Conservation (phyloP, 1,140 invertebrate species). For the Saccostrea glomerata region DNA sequence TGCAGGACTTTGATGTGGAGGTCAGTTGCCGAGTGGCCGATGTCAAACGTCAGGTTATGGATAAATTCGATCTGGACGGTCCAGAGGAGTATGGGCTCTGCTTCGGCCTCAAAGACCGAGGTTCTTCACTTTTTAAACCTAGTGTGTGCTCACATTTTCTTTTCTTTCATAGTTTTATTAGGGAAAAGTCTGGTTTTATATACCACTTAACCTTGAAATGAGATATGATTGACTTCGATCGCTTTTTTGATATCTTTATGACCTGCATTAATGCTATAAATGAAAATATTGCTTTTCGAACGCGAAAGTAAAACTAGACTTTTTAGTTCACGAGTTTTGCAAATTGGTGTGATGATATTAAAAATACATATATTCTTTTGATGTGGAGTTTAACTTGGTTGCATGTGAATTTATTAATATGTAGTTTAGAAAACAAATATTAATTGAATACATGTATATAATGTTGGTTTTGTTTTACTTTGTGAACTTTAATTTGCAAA, state of each 20-base stretch:
- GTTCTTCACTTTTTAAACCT: slow-evolving; percentile 57
- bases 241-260: not conserved
- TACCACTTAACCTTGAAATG: not conserved
- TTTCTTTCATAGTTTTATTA: slow-evolving; percentile 5
- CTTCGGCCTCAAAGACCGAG: slow-evolving; percentile 67
- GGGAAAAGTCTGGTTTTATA: not conserved
- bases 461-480: not conserved
- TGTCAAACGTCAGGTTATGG: slow-evolving; percentile 63
- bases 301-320: not conserved
- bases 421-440: too few relatives aligned
- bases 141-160: slow-evolving; percentile 29
- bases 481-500: not conserved
- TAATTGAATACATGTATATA: too few relatives aligned
- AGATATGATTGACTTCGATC: not conserved
- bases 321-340: not conserved
- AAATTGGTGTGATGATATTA: not conserved
- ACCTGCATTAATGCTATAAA: too few relatives aligned
- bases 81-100: slow-evolving; percentile 72
- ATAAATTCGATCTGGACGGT: slow-evolving; percentile 60
- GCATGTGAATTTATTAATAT: not conserved
- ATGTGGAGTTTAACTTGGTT: not conserved
- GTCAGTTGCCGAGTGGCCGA: slow-evolving; percentile 62
- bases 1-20: slow-evolving; percentile 66
- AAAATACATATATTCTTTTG: not conserved
- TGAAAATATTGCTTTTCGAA: not conserved